These are phyloP conservation scores for Coenobita brevimanus DNA, from an alignment of 1,140 invertebrate genomes.

Conservation along the genomic window DNA sequence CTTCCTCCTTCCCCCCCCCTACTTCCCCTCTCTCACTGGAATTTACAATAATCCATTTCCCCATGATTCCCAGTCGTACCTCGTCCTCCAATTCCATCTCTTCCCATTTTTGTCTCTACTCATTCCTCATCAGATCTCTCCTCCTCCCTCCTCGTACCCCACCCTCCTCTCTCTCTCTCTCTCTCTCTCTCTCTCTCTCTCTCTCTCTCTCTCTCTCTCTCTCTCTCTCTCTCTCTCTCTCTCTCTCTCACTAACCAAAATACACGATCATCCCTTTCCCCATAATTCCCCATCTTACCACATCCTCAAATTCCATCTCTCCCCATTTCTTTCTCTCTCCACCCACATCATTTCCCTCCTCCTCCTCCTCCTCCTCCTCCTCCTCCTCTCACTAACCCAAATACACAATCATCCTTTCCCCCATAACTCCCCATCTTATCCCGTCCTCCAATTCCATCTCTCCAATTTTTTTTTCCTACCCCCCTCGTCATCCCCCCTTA, in stretches of 20 bases:
- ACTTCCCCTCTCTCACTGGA: no score
- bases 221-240: conserved; percentile 12
- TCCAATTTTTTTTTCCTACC: not conserved
- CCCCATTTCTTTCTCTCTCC: not conserved
- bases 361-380: not conserved
- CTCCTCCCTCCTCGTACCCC: not conserved
- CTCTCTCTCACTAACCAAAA: not conserved
- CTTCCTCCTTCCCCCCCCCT: no score
- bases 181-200: conserved; percentile 20
- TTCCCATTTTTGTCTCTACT: not conserved
- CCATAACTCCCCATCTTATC: not conserved
- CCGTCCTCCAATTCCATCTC: not conserved
- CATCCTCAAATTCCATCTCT: not conserved
- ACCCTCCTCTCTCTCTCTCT: conserved; percentile 25
- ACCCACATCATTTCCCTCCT: not conserved
- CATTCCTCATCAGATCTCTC: not conserved
- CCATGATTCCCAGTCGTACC: not conserved
- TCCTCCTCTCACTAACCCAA: not conserved
- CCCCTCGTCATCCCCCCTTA: not conserved
- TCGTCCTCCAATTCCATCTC: not conserved
- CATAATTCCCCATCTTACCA: not conserved
- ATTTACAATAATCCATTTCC: no score
- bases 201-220: not conserved
- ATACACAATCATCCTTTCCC: not conserved
- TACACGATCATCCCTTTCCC: not conserved